Conservation (phyloP, 2,888 invertebrate genomes). For the Globia sparganii region DNA sequence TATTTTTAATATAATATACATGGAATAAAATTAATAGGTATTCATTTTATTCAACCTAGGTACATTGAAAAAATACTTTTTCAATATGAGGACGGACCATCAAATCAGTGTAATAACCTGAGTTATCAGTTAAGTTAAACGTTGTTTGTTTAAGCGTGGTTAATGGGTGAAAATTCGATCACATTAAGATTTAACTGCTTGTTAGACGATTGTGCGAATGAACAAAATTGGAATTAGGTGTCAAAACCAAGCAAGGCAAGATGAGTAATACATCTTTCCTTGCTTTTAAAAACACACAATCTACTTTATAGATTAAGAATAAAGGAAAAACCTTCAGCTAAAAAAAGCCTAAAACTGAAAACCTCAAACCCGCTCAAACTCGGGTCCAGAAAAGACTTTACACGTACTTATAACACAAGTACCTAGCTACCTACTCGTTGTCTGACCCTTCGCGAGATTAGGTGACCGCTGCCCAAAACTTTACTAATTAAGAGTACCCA, state of each 20-base stretch:
- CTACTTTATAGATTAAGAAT: not conserved
- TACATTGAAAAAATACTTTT: no score
- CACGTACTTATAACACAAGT: conserved; percentile 11
- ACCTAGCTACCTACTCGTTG: not conserved
- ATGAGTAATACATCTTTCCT: not conserved
- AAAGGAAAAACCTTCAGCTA: not conserved
- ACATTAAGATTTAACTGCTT: no score
- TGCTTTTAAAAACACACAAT: not conserved
- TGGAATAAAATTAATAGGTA: not conserved
- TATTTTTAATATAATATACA: not conserved
- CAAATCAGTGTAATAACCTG: no score
- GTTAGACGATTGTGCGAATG: no score
- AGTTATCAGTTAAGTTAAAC: no score
- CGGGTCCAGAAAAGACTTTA: not conserved
- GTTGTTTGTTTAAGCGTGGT: no score
- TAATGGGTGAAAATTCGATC: no score
- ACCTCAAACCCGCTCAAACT: not conserved
- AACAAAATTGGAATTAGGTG: no score
- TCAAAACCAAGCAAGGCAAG: no score
- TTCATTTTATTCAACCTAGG: no score
- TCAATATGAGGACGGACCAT: no score
- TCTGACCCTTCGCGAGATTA: conserved; percentile 67
- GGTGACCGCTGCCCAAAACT: conserved; percentile 73
- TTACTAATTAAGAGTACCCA: conserved; percentile 74
- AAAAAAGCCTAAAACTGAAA: not conserved